Evolutionary conservation across 1,140 invertebrate genomes (phyloP).

Genomic region (Drosophila prosaltans): DNA sequence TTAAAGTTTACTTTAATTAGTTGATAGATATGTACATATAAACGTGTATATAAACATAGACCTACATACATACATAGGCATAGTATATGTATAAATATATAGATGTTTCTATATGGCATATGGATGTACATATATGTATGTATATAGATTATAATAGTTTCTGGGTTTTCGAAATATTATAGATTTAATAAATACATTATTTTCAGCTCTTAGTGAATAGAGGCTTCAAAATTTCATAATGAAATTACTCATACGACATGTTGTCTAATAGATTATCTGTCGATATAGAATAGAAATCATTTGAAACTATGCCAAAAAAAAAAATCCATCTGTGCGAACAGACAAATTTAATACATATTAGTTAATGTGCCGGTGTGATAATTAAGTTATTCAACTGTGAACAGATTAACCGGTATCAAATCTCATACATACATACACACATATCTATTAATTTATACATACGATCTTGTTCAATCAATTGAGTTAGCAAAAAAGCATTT

Average conservation of each 20-base stretch:
- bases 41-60: too few species aligned
- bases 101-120: too few species aligned
- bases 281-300: neutral
- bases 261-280: conserved; percentile 1
- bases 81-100: too few species aligned
- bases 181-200: too few species aligned
- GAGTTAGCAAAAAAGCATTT: too few species aligned
- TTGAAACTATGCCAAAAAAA: conserved; percentile 3
- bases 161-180: neutral
- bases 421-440: neutral
- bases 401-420: neutral
- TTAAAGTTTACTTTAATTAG: conserved; percentile 4
- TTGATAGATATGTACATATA: neutral
- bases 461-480: too few species aligned
- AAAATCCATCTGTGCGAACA: neutral
- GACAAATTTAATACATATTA: neutral
- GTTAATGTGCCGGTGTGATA: neutral
- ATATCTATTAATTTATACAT: too few species aligned
- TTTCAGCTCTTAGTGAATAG: too few species aligned
- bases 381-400: neutral
- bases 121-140: too few species aligned
- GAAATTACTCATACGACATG: neutral
- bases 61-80: too few species aligned
- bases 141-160: neutral
- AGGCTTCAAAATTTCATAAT: neutral